Base-by-base conservation (phyloP, 2,888 invertebrate species). In the Himalopsyche anomala region DNA sequence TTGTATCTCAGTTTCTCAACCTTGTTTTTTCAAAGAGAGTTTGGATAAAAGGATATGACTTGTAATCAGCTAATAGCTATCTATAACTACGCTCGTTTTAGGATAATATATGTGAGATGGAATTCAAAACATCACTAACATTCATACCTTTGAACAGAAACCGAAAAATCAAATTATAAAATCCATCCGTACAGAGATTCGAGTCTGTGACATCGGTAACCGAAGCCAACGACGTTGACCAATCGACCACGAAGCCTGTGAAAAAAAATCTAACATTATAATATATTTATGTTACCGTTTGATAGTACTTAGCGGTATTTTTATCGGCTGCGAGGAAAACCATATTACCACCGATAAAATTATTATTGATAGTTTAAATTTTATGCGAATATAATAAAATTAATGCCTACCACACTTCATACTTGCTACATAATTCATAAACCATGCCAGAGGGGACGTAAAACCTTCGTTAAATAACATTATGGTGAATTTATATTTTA, bases 231-330 rank as follows among this genome's bases (percentile, higher is more conserved):
- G 28, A 28, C 28, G 2, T 28, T 28, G 28, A 28, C 28, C 28
- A 28, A 28, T 28, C 28, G 28, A 0, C 8, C 5, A 42, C 1
- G 5, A 1, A 42, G 5, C 2, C 51, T 4, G 4, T 62, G 19
- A 28, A 62, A 62, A 62, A 19, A 4, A 8, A 19, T 28, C 19
- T 28, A 19, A n/a, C 62, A 28, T 15, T 51, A 51, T 15, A 51
- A 51, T 8, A 19, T 62, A 62, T 62, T 62, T 19, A 62, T 28
- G 28, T 0, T 62, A 51, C 45, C 74, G n/a, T 15, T 15, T 42
- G 85, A 85, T 85, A 82, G 82, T 19, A 85, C 54, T 74, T 82
- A 45, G 82, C 19, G 82, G 15, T 79, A 82, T 82, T 85, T 85
- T 85, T 85, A 85, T 54, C 79, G 85, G n/a, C 82, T 38, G 51